Conservation (phyloP, 2,113 vertebrate genomes). For the Plotosus lineatus region DNA sequence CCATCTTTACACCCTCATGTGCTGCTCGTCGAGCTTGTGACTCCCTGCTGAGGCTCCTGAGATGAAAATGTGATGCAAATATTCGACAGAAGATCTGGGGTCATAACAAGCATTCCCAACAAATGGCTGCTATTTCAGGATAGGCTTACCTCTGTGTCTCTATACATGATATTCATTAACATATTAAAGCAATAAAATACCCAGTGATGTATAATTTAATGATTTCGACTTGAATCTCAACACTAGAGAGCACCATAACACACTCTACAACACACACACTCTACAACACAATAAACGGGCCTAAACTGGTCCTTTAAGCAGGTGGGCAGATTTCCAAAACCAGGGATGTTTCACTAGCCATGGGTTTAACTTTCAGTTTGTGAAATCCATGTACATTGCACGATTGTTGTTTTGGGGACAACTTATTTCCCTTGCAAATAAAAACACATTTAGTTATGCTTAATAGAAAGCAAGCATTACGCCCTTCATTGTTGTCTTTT, state of each 20-base stretch:
- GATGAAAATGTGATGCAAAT: slow-evolving; percentile 17
- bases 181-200: background rate
- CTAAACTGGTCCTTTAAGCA: background rate
- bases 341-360: background rate
- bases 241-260: slow-evolving; percentile 29
- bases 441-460: background rate
- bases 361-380: background rate
- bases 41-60: background rate
- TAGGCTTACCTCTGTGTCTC: background rate
- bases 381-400: background rate
- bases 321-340: background rate
- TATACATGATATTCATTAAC: slow-evolving; percentile 10
- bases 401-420: background rate
- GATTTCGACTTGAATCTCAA: background rate
- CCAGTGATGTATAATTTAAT: background rate
- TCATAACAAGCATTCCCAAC: slow-evolving; percentile 12
- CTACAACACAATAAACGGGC: background rate
- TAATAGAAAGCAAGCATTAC: background rate
- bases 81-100: background rate
- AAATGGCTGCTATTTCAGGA: background rate
- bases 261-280: background rate
- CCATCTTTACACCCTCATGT: background rate
- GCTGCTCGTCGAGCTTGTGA: background rate
- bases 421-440: background rate
- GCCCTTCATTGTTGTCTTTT: no score